Evolutionary conservation across 1,140 invertebrate species (phyloP).

Genomic region (Drosophila ohnishii): DNA sequence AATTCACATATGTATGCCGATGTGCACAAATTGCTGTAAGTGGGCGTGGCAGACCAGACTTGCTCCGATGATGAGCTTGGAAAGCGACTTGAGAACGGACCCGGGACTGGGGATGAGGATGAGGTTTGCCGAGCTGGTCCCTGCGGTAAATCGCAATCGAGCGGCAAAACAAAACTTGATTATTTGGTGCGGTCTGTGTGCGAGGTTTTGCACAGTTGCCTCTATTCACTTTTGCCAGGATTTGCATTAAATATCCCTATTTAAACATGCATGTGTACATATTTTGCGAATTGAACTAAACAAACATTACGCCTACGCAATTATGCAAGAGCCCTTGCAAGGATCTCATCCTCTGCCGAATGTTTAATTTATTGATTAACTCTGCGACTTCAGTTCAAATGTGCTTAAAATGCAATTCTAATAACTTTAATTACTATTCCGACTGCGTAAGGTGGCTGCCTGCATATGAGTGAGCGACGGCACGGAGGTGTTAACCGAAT

Average conservation of each 20-base stretch:
- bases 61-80: constrained; percentile 33
- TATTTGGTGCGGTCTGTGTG: constrained; percentile 66
- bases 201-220: constrained; percentile 44
- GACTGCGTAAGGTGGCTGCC: constrained; percentile 6
- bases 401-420: constrained; percentile 46
- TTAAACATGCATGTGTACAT: constrained; percentile 49
- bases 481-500: constrained; percentile 44
- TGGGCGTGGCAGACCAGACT: constrained; percentile 46
- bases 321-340: constrained; percentile 45
- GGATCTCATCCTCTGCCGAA: constrained; percentile 15
- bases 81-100: neutral
- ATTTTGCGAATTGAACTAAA: constrained; percentile 58
- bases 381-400: constrained; percentile 7
- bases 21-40: constrained; percentile 65
- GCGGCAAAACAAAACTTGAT: constrained; percentile 76
- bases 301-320: constrained; percentile 71
- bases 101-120: neutral
- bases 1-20: constrained; percentile 69
- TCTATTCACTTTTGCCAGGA: constrained; percentile 33
- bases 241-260: constrained; percentile 67
- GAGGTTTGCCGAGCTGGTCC: constrained; percentile 36
- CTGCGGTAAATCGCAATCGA: constrained; percentile 72
- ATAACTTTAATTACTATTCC: constrained; percentile 48
- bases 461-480: neutral
- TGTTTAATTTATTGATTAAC: constrained; percentile 60